Base-by-base conservation (phyloP, 2,888 invertebrate genomes). In the Oligia latruncula region DNA sequence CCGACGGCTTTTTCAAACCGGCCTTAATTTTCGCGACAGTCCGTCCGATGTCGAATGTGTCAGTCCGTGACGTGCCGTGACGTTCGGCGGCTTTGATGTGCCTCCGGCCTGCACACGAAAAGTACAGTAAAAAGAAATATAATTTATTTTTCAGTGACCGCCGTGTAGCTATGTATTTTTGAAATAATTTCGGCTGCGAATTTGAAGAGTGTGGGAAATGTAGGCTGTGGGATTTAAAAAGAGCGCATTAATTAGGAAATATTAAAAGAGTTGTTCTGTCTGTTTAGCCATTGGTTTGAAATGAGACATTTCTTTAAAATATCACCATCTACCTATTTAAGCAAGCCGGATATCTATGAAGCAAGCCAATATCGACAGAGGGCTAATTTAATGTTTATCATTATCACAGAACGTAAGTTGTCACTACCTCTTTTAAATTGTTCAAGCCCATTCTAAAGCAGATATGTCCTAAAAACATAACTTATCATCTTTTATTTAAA, bases 11-110 rank as follows among this genome's bases (percentile, higher is more conserved):
- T 90, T 88, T 89, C 55, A 81, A 88, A 78, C 84, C 79, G 67
- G 77, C 91, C 92, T 94, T 95, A 94, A 95, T 94, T 95, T 95
- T 93, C 90, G 92, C 93, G 91, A 92, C 92, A 88, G 91, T 88
- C 87, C 90, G 90, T 91, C 90, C 91, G 86, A 91, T 92, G 95
- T 95, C 95, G 94, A 81, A 94, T 93, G 93, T 94, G 93, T 93
- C 93, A 90, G 89, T 52, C 81, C 80, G 71, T 92, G 95, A 95
- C 92, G 92, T 88, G 89, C 83, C 89, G 92, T 94, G 94, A 95
- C 93, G 91, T 88, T 92, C 92, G 92, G 92, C 84, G 87, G 83
- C 93, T 95, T 95, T 95, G 94, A 95, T 93, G 91, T 91, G 88
- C 78, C 89, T 84, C 83, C 89, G 86, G 88, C 86, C 77, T 77